Base-by-base conservation (phyloP, 2,113 vertebrate genomes). In the Clinocottus analis region DNA sequence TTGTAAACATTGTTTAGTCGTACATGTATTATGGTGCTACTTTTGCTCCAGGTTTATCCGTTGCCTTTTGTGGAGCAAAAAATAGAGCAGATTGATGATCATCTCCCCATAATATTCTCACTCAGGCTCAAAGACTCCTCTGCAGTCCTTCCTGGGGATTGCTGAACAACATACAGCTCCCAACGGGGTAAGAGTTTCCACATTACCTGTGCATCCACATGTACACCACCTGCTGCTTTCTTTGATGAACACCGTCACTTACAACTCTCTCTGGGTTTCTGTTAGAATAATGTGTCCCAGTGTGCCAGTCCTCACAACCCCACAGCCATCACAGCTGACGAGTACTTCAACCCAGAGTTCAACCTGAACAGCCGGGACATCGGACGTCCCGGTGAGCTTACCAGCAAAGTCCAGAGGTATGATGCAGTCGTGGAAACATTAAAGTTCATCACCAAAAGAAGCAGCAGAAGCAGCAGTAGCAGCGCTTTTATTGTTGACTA, bases 241-340 rank as follows among this genome's bases (percentile, higher is more conserved):
- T 68, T 43, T 60, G 25, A 76, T 60, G 7, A 53, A 19, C 64
- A 5, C 0, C 3, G 27, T 72, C 29, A 60, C 61, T 65, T 43
- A 39, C 4, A n/a, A 12, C 29, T 53, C 10, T 68, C 39, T 70
- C 19, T 53, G 2, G 68, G 1, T 61, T 49, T 83, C 21, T 43
- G 23, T 64, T 91, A 96, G 95, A 94, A 94, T 85, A 95, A 96
- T 3, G 93, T 96, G 73, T 95, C 94, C 65, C 95, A 95, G 91
- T 95, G 94, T 43, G 95, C 95, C 49, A 96, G 94, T 81, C 94
- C 94, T 66, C 94, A 95, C 82, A 96, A 96, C 84, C 95, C 95
- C 62, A 95, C 95, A 7, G 95, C 91, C 83, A 95, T 96, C 91
- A 95, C 95, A 19, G 91, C 94, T 0, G 94, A 95, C 76, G 95